Conservation (phyloP, 2,797 vertebrate genomes). For the Martes flavigula region DNA sequence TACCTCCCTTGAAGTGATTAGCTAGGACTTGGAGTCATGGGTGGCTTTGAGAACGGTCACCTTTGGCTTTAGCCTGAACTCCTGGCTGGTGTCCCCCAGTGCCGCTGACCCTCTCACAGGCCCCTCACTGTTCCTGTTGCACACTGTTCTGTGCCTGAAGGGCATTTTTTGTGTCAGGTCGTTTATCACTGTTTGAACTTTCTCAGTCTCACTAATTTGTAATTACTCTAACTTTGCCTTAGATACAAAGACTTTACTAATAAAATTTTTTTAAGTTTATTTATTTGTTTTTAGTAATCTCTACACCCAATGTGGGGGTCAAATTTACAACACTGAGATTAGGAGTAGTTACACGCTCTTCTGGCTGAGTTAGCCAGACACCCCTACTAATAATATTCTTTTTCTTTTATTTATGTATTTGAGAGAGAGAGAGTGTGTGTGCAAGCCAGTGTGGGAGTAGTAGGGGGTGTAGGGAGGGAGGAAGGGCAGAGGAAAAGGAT, state of each 20-base stretch:
- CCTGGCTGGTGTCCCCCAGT: neutral
- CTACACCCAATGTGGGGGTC: neutral
- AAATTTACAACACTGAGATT: neutral
- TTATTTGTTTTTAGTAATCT: neutral
- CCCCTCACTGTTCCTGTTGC: neutral
- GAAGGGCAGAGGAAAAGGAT: neutral
- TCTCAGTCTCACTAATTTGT: neutral
- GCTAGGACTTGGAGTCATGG: neutral
- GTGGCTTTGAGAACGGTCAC: neutral
- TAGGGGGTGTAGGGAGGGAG: neutral
- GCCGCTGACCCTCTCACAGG: neutral
- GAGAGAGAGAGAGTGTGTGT: neutral
- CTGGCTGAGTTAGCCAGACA: neutral
- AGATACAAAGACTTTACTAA: neutral
- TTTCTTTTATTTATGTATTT: neutral
- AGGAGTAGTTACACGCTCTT: neutral
- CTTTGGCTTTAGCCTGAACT: neutral
- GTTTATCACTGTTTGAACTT: neutral
- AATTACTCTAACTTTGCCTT: neutral
- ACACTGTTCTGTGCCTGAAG: neutral
- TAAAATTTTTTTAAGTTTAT: neutral
- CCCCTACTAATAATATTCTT: neutral
- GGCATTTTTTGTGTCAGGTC: neutral
- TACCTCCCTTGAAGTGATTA: neutral
- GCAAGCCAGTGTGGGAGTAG: neutral